Conservation (phyloP, 1,140 invertebrate species). For the Dysdera silvatica region DNA sequence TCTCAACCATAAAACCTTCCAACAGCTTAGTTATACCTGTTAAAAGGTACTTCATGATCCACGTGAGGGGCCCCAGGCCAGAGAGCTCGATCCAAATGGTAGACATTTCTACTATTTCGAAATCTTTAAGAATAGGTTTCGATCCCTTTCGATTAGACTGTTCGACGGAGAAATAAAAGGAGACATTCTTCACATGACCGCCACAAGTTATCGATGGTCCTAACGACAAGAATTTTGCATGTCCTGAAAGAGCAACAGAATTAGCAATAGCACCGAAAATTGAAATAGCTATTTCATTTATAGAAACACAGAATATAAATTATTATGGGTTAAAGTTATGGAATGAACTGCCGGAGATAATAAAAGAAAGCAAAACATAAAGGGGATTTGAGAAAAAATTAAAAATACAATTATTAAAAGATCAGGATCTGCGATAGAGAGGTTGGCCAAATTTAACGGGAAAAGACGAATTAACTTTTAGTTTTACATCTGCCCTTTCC, state of each 20-base stretch:
- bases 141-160: constrained; percentile 16
- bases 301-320: no score
- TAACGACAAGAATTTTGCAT: constrained; percentile 25
- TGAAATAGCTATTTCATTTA: no score
- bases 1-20: constrained; percentile 21
- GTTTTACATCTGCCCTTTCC: no score
- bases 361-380: no score
- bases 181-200: constrained; percentile 16
- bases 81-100: constrained; percentile 28
- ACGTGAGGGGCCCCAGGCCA: constrained; percentile 26
- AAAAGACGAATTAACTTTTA: no score
- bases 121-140: constrained; percentile 10
- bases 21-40: constrained; percentile 24
- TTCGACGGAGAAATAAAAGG: constrained; percentile 23
- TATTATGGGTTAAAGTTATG: no score
- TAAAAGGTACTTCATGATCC: constrained; percentile 25
- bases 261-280: no score
- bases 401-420: no score
- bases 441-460: no score
- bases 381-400: no score
- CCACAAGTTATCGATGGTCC: constrained; percentile 5
- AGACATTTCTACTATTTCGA: constrained; percentile 18
- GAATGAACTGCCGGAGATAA: no score
- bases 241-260: constrained; percentile 7
- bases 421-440: no score